Base-by-base conservation (phyloP, 2,888 invertebrate species). In the Tenthredo amoena region DNA sequence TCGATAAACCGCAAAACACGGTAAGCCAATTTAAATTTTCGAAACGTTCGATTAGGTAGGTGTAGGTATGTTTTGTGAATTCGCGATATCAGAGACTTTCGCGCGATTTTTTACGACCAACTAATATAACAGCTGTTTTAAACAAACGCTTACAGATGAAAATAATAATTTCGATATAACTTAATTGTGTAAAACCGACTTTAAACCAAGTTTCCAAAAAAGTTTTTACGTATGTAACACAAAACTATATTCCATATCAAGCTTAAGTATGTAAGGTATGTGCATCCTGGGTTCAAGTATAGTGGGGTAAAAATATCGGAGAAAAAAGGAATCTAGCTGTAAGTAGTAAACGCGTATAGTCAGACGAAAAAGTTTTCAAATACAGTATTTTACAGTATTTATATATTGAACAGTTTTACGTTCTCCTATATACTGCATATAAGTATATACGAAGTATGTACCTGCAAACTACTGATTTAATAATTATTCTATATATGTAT, bases 261-360 rank as follows among this genome's bases (percentile, higher is more conserved):
- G 18, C 18, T 18, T 18, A 50, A 50, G 50, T 50, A 6, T 50
- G 6, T 18, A 50, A 50, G 50, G 50, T 50, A 50, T 50, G 50
- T 50, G 50, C 50, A 50, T 50, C 50, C 50, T 50, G n/a, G 50
- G 7, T 18, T 50, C 10, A 50, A 18, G 50, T 50, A 50, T 50
- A 50, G 50, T n/a, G n/a, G 6, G 7, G 50, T 50, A 50, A 50
- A n/a, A 50, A 55, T 7, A 7, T 55, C 0, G 2, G 55, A 55
- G 2, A n/a, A 55, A 55, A n/a, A n/a, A n/a, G 55, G 55, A 55
- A 55, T 55, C 55, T 55, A 55, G n/a, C 55, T 55, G 55, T 55
- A 55, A 55, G 55, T 55, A 55, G n/a, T 55, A 55, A n/a, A n/a
- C 55, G 55, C n/a, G 55, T 55, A 55, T n/a, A 55, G 55, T 55